phyloP scores from a whole-genome alignment of 2,113 vertebrate species.

The Solea solea region DNA sequence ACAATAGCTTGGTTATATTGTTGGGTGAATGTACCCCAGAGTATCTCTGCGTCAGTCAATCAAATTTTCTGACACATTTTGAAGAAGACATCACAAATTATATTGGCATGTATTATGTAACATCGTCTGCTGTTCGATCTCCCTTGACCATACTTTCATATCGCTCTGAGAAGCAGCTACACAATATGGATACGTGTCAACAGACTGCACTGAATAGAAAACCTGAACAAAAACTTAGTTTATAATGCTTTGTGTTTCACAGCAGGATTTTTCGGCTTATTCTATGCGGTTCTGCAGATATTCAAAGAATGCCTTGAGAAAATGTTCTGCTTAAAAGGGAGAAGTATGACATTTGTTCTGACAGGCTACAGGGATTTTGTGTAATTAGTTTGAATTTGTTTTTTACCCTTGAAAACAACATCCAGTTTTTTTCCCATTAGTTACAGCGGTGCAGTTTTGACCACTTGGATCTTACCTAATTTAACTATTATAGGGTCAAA shows the following conservation, averaged over 20 bases:
- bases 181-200: not conserved
- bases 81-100: conserved; percentile 9
- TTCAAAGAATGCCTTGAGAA: not conserved
- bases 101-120: not conserved
- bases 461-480: not conserved
- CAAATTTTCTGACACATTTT: conserved; percentile 22
- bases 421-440: conserved; percentile 1
- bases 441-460: not conserved
- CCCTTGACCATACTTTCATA: conserved; percentile 5
- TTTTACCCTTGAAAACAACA: conserved; percentile 18
- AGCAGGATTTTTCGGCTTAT: not conserved
- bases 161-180: not conserved
- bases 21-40: not conserved
- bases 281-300: not conserved
- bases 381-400: conserved; percentile 25
- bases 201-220: not conserved
- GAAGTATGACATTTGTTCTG: not conserved
- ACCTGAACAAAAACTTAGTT: not conserved
- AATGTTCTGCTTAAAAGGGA: not conserved
- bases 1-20: conserved; percentile 6
- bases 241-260: not conserved
- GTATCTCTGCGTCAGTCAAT: conserved; percentile 10
- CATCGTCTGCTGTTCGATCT: not conserved
- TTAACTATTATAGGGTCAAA: not conserved
- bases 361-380: not conserved